Evolutionary conservation across 2,888 invertebrate genomes (phyloP).

Genomic region (Pasiphila rectangulata): DNA sequence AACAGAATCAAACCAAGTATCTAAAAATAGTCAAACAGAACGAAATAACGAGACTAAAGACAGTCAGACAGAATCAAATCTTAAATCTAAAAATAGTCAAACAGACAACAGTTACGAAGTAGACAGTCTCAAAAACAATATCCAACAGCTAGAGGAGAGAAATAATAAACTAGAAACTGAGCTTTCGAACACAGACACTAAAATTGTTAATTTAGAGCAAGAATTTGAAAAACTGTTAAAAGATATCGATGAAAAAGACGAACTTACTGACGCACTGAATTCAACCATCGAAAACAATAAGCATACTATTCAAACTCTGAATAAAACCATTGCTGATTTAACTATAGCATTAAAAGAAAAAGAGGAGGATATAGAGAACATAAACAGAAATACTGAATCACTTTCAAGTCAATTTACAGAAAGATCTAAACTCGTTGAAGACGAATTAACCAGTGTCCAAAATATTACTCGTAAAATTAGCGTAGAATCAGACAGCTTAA

Average conservation of each 20-base stretch:
- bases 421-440: slow-evolving; percentile 42
- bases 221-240: slow-evolving; percentile 59
- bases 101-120: slow-evolving; percentile 36
- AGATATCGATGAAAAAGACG: slow-evolving; percentile 67
- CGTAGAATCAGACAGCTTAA: slow-evolving; percentile 47
- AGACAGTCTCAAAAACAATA: slow-evolving; percentile 39
- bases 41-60: slow-evolving; percentile 17
- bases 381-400: slow-evolving; percentile 46
- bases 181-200: slow-evolving; percentile 51
- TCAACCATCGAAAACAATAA: slow-evolving; percentile 47
- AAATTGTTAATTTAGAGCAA: slow-evolving; percentile 61
- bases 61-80: not conserved
- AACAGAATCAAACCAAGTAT: slow-evolving; percentile 20
- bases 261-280: slow-evolving; percentile 58
- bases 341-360: slow-evolving; percentile 46
- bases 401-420: slow-evolving; percentile 34
- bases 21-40: slow-evolving; percentile 11
- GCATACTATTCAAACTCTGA: slow-evolving; percentile 39
- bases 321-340: slow-evolving; percentile 48
- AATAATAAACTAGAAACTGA: slow-evolving; percentile 55
- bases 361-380: slow-evolving; percentile 53
- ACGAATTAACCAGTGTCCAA: slow-evolving; percentile 51
- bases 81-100: slow-evolving; percentile 1
- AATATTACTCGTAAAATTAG: slow-evolving; percentile 53
- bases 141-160: slow-evolving; percentile 31